Base-by-base conservation (phyloP, 2,888 invertebrate genomes). In the Miltochrista miniata region DNA sequence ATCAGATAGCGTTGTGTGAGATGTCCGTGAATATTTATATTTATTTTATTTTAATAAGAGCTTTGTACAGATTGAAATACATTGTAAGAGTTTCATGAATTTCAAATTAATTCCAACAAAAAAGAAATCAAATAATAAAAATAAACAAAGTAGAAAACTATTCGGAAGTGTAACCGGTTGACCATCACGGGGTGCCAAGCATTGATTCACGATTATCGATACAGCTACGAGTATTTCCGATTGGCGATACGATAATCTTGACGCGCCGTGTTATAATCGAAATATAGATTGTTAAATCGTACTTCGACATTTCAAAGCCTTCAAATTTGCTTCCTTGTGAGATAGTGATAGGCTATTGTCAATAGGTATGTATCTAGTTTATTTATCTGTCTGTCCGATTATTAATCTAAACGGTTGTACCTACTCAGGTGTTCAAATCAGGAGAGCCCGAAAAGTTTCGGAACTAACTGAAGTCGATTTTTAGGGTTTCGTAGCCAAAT, bases 171-270 rank as follows among this genome's bases (percentile, higher is more conserved):
- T 36, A 43, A 59, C 61, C 42, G 44, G 64, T 60, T 66, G 71
- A 54, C 69, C 67, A 61, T 70, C 67, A 14, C 40, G 38, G 39
- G 43, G 49, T 34, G 50, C 56, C 54, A 59, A 59, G 56, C 56
- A 67, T 53, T 55, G 65, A 70, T 68, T 54, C 69, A 70, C 69
- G 69, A 68, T 55, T 59, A 61, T 64, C 59, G 68, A 69, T 68
- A 69, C 45, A 18, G 18, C n/a, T 18, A 55, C 56, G 11, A 31
- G 10, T 37, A 56, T 59, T 64, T 69, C 68, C 68, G 61, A 65
- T 59, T 60, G 42, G 38, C 54, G 70, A 70, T 69, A 68, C 53
- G 52, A 53, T 61, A 57, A 54, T 46, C 61, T 61, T 59, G 64
- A 59, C 61, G 57, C 61, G 61, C 52, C 58, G 52, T 52, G 63